phyloP scores from a whole-genome alignment of 2,113 vertebrate species.

The Barnardius zonarius region DNA sequence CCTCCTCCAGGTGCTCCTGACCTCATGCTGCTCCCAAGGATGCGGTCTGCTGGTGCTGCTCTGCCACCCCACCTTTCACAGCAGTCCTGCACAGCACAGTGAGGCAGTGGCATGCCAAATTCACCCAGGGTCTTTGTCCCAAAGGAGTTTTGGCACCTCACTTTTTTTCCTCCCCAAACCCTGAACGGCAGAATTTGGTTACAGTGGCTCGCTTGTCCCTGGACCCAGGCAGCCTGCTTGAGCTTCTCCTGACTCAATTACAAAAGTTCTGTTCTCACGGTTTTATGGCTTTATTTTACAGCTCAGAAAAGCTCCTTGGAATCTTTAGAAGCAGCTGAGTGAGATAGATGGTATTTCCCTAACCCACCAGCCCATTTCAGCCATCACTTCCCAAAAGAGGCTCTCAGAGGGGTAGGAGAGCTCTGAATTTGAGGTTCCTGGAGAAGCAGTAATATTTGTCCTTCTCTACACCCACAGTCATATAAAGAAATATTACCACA shows the following conservation, averaged over 20 bases:
- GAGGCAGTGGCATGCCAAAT: neutral
- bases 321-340: neutral
- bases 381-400: neutral
- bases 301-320: neutral
- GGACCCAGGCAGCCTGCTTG: neutral
- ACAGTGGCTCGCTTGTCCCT: neutral
- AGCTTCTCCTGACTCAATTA: neutral
- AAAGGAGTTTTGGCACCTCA: neutral
- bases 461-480: neutral
- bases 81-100: neutral
- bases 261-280: neutral
- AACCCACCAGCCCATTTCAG: neutral
- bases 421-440: neutral
- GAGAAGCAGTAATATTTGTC: neutral
- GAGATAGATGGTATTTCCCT: neutral
- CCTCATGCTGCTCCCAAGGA: neutral
- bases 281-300: neutral
- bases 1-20: neutral
- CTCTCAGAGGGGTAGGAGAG: neutral
- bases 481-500: neutral
- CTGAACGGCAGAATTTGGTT: neutral
- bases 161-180: neutral
- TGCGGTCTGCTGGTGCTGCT: neutral
- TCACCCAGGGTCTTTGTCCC: neutral
- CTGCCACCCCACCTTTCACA: neutral